Conservation (phyloP, 2,888 invertebrate species). For the Gisinianus flammeolus region DNA sequence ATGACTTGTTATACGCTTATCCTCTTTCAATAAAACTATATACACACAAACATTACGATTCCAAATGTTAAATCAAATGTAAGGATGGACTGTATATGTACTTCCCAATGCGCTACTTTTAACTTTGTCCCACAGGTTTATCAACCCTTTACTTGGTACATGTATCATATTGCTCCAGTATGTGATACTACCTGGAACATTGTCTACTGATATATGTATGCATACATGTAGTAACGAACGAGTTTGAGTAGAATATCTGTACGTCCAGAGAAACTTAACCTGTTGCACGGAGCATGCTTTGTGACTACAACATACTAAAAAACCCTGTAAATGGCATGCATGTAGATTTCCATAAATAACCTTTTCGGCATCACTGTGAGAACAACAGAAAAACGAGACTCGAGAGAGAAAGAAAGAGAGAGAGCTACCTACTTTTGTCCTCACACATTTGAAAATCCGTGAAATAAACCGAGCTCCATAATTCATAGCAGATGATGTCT, state of each 20-base stretch:
- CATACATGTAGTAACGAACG: not conserved
- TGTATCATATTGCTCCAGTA: not conserved
- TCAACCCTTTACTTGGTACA: not conserved
- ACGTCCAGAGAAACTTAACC: no score
- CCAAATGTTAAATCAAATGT: no score
- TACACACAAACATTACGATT: not conserved
- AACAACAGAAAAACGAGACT: not conserved
- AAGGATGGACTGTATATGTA: no score
- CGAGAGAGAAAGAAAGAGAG: not conserved
- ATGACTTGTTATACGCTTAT: not conserved
- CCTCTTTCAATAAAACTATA: no score
- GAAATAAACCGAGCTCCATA: constrained; percentile 22
- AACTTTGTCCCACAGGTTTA: no score
- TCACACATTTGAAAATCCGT: constrained; percentile 12
- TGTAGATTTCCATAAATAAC: constrained; percentile 3
- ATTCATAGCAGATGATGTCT: constrained; percentile 12
- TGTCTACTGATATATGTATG: not conserved
- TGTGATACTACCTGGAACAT: not conserved
- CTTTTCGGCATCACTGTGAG: not conserved
- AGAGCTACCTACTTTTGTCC: not conserved
- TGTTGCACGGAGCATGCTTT: not conserved
- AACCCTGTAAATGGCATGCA: constrained; percentile 4
- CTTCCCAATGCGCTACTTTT: no score
- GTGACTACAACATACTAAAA: not conserved
- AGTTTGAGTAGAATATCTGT: not conserved